Evolutionary conservation across 2,888 invertebrate genomes (phyloP).

Genomic region (Caenorhabditis parvicauda): DNA sequence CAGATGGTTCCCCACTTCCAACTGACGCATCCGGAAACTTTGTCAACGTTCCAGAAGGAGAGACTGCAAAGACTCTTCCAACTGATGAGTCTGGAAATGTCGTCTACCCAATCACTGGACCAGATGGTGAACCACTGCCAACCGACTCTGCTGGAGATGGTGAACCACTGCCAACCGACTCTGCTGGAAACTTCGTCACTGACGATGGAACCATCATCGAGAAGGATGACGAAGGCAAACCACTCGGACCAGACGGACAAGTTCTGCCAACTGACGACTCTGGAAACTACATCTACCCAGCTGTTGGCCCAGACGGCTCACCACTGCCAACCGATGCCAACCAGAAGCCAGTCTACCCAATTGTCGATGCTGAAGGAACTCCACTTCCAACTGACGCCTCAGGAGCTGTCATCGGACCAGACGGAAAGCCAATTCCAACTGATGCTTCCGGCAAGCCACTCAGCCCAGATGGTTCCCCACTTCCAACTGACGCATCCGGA

Average conservation of each 20-base stretch:
- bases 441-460: no score
- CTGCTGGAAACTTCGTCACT: constrained; percentile 13
- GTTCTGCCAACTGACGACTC: constrained; percentile 24
- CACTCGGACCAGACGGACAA: constrained; percentile 35
- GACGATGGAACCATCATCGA: constrained; percentile 18
- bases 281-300: constrained; percentile 27
- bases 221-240: constrained; percentile 27
- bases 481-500: no score
- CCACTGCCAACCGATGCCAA: no score
- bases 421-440: no score
- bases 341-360: no score
- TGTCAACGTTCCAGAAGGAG: no score
- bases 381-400: no score
- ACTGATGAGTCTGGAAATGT: constrained; percentile 22
- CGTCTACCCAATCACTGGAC: constrained; percentile 13
- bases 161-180: constrained; percentile 13
- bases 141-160: constrained; percentile 28
- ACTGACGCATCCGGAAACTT: no score
- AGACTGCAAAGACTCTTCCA: constrained; percentile 13
- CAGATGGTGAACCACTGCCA: constrained; percentile 14
- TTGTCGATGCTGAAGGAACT: no score
- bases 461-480: no score
- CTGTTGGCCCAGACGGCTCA: constrained; percentile 20
- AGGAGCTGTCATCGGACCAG: no score
- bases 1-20: no score